phyloP scores from a whole-genome alignment of 2,113 vertebrate species.

The Plotosus lineatus region DNA sequence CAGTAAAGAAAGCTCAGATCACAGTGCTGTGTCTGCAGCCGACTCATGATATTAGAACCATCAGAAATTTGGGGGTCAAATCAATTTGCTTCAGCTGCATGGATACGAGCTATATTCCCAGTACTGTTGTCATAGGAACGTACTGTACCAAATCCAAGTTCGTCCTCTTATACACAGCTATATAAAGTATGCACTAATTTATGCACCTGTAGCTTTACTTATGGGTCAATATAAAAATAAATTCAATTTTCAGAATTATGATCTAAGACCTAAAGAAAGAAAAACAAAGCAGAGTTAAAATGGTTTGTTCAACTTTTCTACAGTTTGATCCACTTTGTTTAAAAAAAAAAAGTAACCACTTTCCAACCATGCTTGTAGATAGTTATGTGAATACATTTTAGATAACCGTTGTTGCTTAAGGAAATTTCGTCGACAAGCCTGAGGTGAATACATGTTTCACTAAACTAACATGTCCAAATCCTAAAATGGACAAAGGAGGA shows the following conservation, averaged over 20 bases:
- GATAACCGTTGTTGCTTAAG: too few species aligned
- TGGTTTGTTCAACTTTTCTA: not conserved
- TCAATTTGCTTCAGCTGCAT: not conserved
- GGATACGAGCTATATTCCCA: not conserved
- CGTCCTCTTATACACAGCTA: not conserved
- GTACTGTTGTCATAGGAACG: not conserved
- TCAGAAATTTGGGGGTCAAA: not conserved
- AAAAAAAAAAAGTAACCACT: not conserved
- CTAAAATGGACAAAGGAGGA: too few species aligned
- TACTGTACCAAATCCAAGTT: not conserved
- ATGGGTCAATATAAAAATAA: not conserved
- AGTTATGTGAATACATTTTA: not conserved
- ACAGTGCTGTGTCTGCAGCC: not conserved
- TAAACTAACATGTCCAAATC: too few species aligned
- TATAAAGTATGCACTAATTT: not conserved
- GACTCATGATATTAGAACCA: not conserved
- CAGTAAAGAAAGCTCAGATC: not conserved
- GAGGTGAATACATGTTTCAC: too few species aligned
- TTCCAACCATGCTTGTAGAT: not conserved
- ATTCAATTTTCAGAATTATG: too few species aligned
- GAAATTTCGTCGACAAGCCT: too few species aligned
- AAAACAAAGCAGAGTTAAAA: not conserved
- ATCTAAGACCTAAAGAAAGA: not conserved
- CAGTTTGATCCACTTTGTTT: not conserved
- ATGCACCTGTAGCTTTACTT: not conserved